Evolutionary conservation across 2,797 vertebrate species (phyloP), one percentile per base, ranked within the genome.

Genomic region (Siniperca undulata): DNA sequence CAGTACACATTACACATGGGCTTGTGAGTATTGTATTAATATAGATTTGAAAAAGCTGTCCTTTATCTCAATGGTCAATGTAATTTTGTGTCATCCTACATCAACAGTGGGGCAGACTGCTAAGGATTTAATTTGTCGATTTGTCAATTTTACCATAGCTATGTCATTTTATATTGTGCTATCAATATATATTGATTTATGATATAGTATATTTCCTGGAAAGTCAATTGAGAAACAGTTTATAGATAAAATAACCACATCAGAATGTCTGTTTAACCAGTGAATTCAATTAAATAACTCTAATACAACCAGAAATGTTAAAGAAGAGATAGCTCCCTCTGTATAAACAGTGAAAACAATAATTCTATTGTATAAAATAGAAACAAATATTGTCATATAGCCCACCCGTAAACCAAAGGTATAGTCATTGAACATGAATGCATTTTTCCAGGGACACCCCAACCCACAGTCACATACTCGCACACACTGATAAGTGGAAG

Each of bases 191-290:
- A 53, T 24, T 0, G 2, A 34, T 56, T 65, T 44, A 36, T 30
- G 16, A 40, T 64, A 27, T 52, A 3, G 62, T 34, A n/a, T 66
- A 64, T 52, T 30, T 36, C 3, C 40, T 22, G 19, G 42, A 34
- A 36, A 52, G 36, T 74, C 16, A 64, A 30, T 42, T 42, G 60
- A 74, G 19, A 65, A 75, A 65, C 7, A 17, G 24, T 55, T 60
- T 12, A 19, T 12, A 38, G 30, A 62, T 27, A 5, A 62, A 27
- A 27, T 62, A 36, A 60, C 40, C 42, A 72, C 12, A 70, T 56
- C 22, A 71, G 53, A 46, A 59, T 6, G 17, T 46, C 53, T 59
- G 1, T 72, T 46, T 9, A 60, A 38, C 22, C 22, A 50, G 13
- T 48, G 14, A 61, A 61, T 74, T 0, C 24, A 52, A 50, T 36